These are phyloP conservation scores for Dione vanillae DNA, from an alignment of 2,888 invertebrate genomes.

Conservation along the genomic window DNA sequence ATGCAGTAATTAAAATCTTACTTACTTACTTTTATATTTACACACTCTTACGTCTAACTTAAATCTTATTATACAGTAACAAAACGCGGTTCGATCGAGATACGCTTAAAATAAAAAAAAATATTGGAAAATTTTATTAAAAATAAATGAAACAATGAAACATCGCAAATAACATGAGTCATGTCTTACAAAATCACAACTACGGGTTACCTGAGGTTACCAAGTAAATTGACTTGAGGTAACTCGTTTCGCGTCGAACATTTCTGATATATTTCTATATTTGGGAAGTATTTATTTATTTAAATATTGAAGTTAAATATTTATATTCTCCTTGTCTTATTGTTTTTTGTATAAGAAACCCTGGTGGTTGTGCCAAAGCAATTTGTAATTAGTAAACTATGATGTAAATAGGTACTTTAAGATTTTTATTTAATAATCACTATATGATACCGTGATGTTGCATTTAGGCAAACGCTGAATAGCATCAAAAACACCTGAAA, in stretches of 20 bases:
- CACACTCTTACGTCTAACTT: no score
- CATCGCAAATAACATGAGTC: slow-evolving; percentile 36
- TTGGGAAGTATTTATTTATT: neutral
- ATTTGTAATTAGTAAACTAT: neutral
- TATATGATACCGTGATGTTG: no score
- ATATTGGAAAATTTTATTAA: neutral
- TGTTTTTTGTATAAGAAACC: neutral
- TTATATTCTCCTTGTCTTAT: neutral
- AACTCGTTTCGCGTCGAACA: slow-evolving; percentile 5
- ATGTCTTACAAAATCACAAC: slow-evolving; percentile 33
- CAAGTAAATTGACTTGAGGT: slow-evolving; percentile 30
- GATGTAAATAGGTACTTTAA: no score
- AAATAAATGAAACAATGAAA: slow-evolving; percentile 32
- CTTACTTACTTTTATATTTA: no score
- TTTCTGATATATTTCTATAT: slow-evolving; percentile 15
- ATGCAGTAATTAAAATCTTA: no score
- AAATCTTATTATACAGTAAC: no score
- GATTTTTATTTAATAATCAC: no score
- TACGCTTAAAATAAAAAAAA: neutral
- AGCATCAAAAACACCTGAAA: no score
- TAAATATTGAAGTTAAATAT: neutral
- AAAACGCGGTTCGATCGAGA: no score
- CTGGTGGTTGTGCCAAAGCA: neutral
- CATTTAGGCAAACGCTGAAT: no score
- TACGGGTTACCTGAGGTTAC: slow-evolving; percentile 29